These are phyloP conservation scores for Sceloporus undulatus DNA, from an alignment of 2,113 vertebrate species.

Conservation along the genomic window DNA sequence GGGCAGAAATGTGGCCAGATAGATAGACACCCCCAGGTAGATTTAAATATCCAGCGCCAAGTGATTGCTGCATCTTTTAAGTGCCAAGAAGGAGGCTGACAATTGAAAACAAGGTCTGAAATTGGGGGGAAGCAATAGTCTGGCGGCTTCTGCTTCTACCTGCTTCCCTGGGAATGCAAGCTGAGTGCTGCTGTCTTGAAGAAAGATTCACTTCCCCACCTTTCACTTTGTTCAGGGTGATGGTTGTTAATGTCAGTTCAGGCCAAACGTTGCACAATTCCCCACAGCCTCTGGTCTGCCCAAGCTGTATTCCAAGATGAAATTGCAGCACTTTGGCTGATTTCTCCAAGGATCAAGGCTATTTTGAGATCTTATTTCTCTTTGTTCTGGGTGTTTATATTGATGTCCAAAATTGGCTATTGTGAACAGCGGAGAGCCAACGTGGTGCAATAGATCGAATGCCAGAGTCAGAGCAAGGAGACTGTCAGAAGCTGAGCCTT, in stretches of 20 bases:
- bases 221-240: not conserved
- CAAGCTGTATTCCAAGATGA: constrained; percentile 36
- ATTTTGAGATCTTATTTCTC: constrained; percentile 46
- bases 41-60: not conserved
- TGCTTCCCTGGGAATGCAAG: constrained; percentile 2
- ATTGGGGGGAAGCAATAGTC: accelerated
- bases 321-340: constrained; percentile 60
- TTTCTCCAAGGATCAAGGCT: constrained; percentile 69
- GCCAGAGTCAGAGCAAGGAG: not conserved
- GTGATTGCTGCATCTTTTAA: not conserved
- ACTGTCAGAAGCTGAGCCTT: too few species aligned
- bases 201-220: too few species aligned
- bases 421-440: too few species aligned
- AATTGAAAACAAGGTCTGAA: not conserved
- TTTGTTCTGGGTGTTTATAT: constrained; percentile 22
- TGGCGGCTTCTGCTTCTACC: not conserved
- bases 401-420: constrained; percentile 37
- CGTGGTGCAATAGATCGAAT: not conserved
- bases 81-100: not conserved
- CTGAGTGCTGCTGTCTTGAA: not conserved
- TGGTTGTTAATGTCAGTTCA: constrained; percentile 32
- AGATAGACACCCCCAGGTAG: too few species aligned
- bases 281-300: not conserved
- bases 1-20: too few species aligned
- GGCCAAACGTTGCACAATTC: constrained; percentile 16